Base-by-base conservation (phyloP, 1,140 invertebrate genomes). In the Drosophila seguyi region DNA sequence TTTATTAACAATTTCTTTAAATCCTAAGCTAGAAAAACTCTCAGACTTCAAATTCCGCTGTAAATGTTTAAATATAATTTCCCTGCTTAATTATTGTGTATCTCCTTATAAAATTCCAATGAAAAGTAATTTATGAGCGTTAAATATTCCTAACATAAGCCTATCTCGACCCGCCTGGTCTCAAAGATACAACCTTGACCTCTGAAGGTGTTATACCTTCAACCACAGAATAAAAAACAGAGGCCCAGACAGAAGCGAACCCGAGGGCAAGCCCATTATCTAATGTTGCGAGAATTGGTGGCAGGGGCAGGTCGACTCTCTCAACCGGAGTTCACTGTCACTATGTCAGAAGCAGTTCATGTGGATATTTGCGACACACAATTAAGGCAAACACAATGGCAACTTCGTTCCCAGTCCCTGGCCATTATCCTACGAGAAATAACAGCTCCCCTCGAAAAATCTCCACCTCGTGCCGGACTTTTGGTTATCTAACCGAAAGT, bases 401-500 rank as follows among this genome's bases (percentile, higher is more conserved):
- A 34, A 50, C 34, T 38, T 20, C 48, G 34, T 22, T 38, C 10
- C 65, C 36, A 13, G 38, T 48, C n/a, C 39, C 45, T 63, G 71
- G 48, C 55, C 31, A 50, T 75, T 53, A 65, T 86, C 75, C 79
- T 71, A 81, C 61, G 58, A 67, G 65, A 31, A 73, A 61, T 59
- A n/a, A 27, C 36, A 45, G 27, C 50, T n/a, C 36, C 27, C 14
- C 29, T 39, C 34, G 10, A 22, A 67, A 18, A 18, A 42, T 27
- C 20, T 31, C 18, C 38, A 22, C 29, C 53, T 39, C 29, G 36
- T 6, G 11, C n/a, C 31, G 27, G 68, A 44, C 48, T 52, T 22
- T 16, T 50, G 52, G 85, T 88, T 90, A 88, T 88, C 84, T 90
- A 88, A 88, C 84, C 67, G 27, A 84, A 84, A 83, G 85, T 83